phyloP scores from a whole-genome alignment of 2,113 vertebrate genomes.

The Eidolon helvum region DNA sequence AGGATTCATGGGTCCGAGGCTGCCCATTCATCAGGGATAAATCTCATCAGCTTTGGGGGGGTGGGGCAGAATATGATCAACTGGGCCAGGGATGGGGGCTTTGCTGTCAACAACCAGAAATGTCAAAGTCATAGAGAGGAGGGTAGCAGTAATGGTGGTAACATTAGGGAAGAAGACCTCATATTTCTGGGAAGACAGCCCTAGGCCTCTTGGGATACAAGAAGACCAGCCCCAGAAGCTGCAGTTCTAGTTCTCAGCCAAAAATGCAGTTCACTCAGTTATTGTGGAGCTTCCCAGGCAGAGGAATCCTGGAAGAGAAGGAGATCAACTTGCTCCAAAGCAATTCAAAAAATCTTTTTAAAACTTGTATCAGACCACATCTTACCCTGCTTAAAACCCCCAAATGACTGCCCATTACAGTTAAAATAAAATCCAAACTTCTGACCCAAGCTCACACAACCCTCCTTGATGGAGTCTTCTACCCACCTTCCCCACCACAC shows the following conservation, averaged over 20 bases:
- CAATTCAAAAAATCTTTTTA: not conserved
- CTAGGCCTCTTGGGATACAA: not conserved
- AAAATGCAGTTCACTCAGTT: not conserved
- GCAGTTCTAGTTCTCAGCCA: not conserved
- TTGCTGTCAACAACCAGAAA: not conserved
- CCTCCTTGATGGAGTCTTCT: not conserved
- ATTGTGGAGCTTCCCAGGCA: not conserved
- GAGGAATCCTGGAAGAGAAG: not conserved
- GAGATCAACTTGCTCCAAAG: not conserved
- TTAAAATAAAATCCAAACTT: not conserved
- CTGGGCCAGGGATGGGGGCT: not conserved
- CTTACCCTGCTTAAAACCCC: not conserved
- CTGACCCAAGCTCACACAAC: not conserved
- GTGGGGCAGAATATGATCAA: conserved; percentile 18
- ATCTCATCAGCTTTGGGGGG: conserved; percentile 12
- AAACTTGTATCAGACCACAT: not conserved
- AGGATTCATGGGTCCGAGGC: conserved; percentile 69
- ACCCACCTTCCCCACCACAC: not conserved
- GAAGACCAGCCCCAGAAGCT: not conserved
- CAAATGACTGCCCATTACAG: not conserved
- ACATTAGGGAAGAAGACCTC: not conserved
- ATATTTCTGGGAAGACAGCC: not conserved
- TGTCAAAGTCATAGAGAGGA: not conserved
- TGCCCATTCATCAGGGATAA: conserved; percentile 57
- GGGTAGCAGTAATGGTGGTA: not conserved